Base-by-base conservation (phyloP, 2,113 vertebrate species). In the Lophura nycthemera region DNA sequence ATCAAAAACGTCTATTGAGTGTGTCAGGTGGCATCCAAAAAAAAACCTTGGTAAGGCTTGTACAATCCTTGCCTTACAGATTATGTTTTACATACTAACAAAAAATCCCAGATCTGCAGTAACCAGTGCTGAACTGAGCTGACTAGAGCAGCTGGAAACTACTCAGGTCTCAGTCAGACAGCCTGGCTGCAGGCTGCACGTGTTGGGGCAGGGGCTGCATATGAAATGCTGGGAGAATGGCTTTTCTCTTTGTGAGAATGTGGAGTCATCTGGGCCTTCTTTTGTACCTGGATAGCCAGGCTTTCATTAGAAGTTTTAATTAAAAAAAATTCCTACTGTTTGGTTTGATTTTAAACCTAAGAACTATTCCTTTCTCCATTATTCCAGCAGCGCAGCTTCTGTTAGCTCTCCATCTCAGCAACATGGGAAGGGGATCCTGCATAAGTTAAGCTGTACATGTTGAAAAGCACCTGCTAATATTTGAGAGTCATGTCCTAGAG, bases 381-480 rank as follows among this genome's bases (percentile, higher is more conserved):
- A 8, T 81, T 17, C 30, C 25, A 64, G 2, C 20, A 78, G 54
- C 2, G 1, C 14, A 10, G 6, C 64, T 86, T 69, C 13, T 30
- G 67, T 73, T 73, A 59, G n/a, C 36, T 69, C 16, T 59, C 36
- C 6, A 1, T 64, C 57, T 30, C 21, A 21, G 24, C 0, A 0
- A 48, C 40, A 25, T 11, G 61, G 40, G 36, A 27, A 21, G 34
- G 54, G 42, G 36, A 52, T 82, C 24, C 86, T 19, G 27, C 0
- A 0, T 36, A 64, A 73, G 25, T 64, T 83, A 64, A 64, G 52
- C 21, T 25, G 32, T 40, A 2, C 0, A 0, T 1, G 1, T 32
- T 67, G 32, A 50, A 93, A 73, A 86, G 20, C n/a, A 17, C 64
- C 18, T 63, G 24, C 45, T 88, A 13, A 2, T 40, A 8, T 72